Percentiles rank a stretch among this genome's conserved stretches.
Evolutionary conservation across 2,888 invertebrate species (phyloP).

Genomic region (Ochropleura plecta): DNA sequence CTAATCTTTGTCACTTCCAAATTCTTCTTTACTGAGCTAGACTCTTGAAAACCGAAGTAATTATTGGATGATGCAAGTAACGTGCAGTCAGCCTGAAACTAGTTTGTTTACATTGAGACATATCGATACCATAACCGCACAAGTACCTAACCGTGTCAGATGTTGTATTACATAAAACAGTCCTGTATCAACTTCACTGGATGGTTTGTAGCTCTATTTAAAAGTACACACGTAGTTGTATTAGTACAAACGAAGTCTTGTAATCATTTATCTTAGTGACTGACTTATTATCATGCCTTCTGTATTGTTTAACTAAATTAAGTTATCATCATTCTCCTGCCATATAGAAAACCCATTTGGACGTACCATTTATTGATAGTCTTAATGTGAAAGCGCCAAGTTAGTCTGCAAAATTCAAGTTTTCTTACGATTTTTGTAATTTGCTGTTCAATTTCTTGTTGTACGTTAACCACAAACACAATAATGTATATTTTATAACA

Average conservation of each 20-base stretch:
- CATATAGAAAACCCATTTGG: too few species aligned
- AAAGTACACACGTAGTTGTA: constrained; percentile 6
- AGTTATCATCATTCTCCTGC: too few species aligned
- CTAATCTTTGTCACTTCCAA: not conserved
- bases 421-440: not conserved
- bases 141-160: constrained; percentile 72
- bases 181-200: constrained; percentile 57
- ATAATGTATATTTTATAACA: not conserved
- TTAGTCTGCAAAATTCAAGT: not conserved
- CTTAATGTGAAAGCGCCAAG: not conserved
- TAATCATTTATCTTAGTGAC: not conserved
- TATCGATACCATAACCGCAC: constrained; percentile 76
- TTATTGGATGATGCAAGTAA: constrained; percentile 60
- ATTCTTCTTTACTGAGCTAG: not conserved
- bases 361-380: not conserved
- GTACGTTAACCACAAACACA: not conserved
- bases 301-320: too few species aligned
- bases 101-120: constrained; percentile 80
- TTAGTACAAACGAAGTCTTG: constrained; percentile 1
- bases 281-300: too few species aligned
- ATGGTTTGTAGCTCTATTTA: constrained; percentile 36
- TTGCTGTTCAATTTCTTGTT: not conserved
- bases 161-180: constrained; percentile 79
- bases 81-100: constrained; percentile 65
- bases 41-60: not conserved